phyloP scores from a whole-genome alignment of 2,888 invertebrate species.

The Malachius bipustulatus region DNA sequence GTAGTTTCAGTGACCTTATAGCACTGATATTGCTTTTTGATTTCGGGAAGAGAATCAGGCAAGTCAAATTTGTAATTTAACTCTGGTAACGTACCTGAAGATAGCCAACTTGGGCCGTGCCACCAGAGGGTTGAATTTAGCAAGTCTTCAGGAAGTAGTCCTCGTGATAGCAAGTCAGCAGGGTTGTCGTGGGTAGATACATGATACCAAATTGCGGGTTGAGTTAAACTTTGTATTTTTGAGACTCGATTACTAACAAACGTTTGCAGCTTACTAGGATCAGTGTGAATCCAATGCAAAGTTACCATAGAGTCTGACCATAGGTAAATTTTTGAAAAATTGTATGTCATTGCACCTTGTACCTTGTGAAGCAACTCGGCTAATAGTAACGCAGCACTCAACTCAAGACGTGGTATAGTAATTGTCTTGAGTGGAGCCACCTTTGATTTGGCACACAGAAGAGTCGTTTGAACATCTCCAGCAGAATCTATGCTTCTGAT shows the following conservation, averaged over 20 bases:
- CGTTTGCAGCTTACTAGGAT: constrained; percentile 15
- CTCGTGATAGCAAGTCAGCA: constrained; percentile 17
- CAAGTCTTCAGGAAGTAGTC: constrained; percentile 12
- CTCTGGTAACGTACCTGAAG: no score
- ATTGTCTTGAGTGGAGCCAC: constrained; percentile 18
- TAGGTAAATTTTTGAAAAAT: no score
- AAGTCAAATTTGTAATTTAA: no score
- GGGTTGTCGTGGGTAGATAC: constrained; percentile 17
- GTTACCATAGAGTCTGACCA: constrained; percentile 18
- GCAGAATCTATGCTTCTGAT: no score
- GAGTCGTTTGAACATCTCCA: no score
- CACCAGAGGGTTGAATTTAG: constrained; percentile 13
- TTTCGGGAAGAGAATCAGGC: no score
- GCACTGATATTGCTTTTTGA: no score
- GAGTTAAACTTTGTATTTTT: constrained; percentile 16
- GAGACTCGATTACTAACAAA: constrained; percentile 19
- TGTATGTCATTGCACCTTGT: constrained; percentile 10
- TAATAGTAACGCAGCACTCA: constrained; percentile 15
- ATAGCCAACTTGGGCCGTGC: constrained; percentile 16
- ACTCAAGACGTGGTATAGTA: constrained; percentile 18
- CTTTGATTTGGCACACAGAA: constrained; percentile 10
- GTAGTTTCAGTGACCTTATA: no score
- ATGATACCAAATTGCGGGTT: constrained; percentile 14
- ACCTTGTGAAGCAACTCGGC: constrained; percentile 15
- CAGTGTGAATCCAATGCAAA: constrained; percentile 16